Evolutionary conservation across 2,113 vertebrate genomes (phyloP).

Genomic region (Sorex araneus): DNA sequence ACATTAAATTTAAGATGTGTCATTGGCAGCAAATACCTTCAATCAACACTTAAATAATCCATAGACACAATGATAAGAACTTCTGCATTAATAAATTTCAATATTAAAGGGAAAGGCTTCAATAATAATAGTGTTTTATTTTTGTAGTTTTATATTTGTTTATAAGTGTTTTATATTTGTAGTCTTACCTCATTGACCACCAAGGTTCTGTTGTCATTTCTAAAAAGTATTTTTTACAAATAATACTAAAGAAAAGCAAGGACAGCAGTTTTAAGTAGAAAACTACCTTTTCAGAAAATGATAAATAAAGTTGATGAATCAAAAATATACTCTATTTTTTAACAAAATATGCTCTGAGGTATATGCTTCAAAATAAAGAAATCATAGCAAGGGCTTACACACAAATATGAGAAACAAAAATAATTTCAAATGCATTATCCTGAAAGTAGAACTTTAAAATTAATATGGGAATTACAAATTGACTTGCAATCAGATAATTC

Average conservation of each 20-base stretch:
- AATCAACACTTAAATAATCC: background rate
- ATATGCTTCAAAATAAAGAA: background rate
- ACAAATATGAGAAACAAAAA: background rate
- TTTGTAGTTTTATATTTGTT: background rate
- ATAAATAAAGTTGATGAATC: background rate
- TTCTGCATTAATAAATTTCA: background rate
- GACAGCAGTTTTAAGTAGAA: no score
- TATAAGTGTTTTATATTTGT: background rate
- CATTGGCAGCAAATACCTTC: background rate
- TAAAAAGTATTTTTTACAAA: no score
- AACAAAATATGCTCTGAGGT: background rate
- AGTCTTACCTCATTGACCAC: no score
- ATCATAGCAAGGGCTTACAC: background rate
- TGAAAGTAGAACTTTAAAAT: background rate
- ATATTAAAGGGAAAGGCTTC: background rate
- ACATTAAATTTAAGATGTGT: background rate
- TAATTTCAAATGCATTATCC: background rate
- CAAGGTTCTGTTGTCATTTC: no score
- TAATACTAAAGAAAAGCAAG: no score
- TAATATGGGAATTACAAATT: background rate
- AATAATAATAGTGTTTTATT: background rate
- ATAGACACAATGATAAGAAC: background rate
- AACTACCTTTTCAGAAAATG: no score
- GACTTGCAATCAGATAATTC: background rate
- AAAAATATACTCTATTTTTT: background rate